Evolutionary conservation across 2,797 vertebrate genomes (phyloP), one percentile per base, ranked within the genome.

Genomic region (Spatula versicolor): DNA sequence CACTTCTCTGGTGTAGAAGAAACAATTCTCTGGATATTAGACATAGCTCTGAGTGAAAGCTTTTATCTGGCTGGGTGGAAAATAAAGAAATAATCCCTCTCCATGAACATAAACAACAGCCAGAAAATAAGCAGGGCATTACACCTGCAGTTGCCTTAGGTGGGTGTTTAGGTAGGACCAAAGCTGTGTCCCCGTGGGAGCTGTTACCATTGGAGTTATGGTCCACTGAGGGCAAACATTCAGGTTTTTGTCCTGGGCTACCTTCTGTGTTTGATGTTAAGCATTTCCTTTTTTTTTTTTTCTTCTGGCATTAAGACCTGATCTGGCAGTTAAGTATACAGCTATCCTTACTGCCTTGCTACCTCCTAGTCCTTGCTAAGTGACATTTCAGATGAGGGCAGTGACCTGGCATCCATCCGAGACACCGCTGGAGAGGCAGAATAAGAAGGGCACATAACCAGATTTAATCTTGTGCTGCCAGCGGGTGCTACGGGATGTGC

Each of bases 21-120:
- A 89, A 83, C 3, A 63, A 21, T 54, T 83, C 26, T 73, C 84
- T 30, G 48, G 22, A 22, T 0, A 3, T 46, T 23, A 75, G 26
- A 52, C 31, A 41, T 9, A 48, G 30, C 18, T 69, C 37, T 78
- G 22, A 23, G 45, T 33, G 30, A 90, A 86, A 73, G 30, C 5
- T 41, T 73, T 60, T 22, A 26, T 52, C 43, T 67, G n/a, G 2
- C 9, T 33, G 55, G 21, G 55, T 64, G 30, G 43, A 48, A 94
- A 83, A 86, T 11, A 3, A 79, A 91, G 28, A 83, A 82, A 83
- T 26, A 43, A 66, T 28, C 16, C 71, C 46, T 83, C 83, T 63
- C 56, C 41, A n/a, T 54, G 78, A 84, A 71, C 2, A 16, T 15
- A 26, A 81, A 80, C 4, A 48, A 25, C 30, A 81, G 14, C 6